Conservation (phyloP, 2,888 invertebrate genomes). For the Spisula subtruncata region DNA sequence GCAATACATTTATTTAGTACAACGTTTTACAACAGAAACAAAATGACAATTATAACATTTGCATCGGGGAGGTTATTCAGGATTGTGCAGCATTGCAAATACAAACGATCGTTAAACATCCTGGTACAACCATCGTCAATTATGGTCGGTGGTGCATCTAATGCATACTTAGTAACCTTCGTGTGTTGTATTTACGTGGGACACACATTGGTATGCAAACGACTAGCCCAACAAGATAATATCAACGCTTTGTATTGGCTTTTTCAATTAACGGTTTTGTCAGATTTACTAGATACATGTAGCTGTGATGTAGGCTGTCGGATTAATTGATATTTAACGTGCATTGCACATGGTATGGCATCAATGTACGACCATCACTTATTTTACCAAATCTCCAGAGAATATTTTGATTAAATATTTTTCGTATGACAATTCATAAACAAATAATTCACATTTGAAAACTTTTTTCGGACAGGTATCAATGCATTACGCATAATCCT, state of each 20-base stretch:
- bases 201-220: not conserved
- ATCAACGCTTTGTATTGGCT: not conserved
- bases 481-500: too few species aligned
- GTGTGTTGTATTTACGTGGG: not conserved
- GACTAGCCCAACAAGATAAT: not conserved
- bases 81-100: not conserved
- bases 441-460: too few species aligned
- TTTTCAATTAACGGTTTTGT: constrained; percentile 16
- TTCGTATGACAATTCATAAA: too few species aligned
- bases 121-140: too few species aligned
- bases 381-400: too few species aligned
- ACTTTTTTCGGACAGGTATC: too few species aligned
- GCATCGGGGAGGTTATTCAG: not conserved
- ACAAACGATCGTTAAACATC: too few species aligned
- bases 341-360: not conserved
- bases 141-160: not conserved
- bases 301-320: not conserved
- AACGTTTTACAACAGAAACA: too few species aligned
- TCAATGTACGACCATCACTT: too few species aligned
- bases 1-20: too few species aligned
- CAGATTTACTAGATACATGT: not conserved
- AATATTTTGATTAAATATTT: too few species aligned
- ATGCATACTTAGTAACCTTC: not conserved
- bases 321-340: not conserved
- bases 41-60: not conserved